These are phyloP conservation scores for Mus pahari DNA, from an alignment of 2,113 vertebrate genomes.

Conservation along the genomic window DNA sequence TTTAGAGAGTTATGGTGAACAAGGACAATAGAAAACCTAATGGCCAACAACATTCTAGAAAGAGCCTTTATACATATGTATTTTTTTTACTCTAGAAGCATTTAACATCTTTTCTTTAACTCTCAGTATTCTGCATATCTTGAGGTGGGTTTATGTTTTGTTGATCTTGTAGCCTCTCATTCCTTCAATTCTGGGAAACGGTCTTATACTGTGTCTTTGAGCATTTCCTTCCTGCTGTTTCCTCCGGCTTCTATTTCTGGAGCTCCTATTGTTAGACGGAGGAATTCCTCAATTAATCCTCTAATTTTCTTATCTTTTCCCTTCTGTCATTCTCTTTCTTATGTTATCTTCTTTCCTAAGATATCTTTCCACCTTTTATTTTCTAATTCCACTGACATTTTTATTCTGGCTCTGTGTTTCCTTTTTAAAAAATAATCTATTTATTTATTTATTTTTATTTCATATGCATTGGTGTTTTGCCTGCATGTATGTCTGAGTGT, in stretches of 20 bases:
- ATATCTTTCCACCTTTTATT: constrained; percentile 1
- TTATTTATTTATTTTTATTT: too few species aligned
- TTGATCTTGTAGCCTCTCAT: constrained; percentile 40
- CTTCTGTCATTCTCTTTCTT: constrained; percentile 12
- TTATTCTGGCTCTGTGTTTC: not conserved
- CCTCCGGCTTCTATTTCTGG: constrained; percentile 64
- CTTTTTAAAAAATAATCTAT: not conserved
- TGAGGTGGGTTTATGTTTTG: constrained; percentile 16
- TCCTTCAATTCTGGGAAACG: constrained; percentile 45
- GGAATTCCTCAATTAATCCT: constrained; percentile 53
- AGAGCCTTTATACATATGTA: not conserved
- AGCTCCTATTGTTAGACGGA: constrained; percentile 39
- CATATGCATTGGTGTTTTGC: too few species aligned
- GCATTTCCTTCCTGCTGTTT: constrained; percentile 47
- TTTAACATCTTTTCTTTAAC: constrained; percentile 49
- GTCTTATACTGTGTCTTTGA: constrained; percentile 56
- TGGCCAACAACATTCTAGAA: not conserved
- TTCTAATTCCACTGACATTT: not conserved
- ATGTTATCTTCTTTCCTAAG: constrained; percentile 54
- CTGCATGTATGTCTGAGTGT: too few species aligned
- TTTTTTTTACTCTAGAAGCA: not conserved
- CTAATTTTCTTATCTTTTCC: constrained; percentile 59
- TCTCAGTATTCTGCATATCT: not conserved
- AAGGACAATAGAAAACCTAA: not conserved
- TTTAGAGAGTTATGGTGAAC: constrained; percentile 13